Base-by-base conservation (phyloP, 2,113 vertebrate genomes). In the Paraplagusia blochii region DNA sequence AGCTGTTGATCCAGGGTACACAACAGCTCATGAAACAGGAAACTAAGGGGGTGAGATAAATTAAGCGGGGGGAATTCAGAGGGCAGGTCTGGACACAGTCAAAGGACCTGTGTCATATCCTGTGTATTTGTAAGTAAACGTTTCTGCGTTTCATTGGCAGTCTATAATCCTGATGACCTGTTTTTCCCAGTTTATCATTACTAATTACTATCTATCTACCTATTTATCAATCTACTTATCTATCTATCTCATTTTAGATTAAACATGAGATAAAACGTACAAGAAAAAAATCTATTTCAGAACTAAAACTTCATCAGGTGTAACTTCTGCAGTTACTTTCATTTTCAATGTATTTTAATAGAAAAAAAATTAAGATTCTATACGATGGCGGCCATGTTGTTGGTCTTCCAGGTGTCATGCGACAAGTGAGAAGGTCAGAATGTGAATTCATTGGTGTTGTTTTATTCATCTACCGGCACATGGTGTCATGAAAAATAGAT, bases 61-160 rank as follows among this genome's bases (percentile, higher is more conserved):
- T 89, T 87, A 90, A 90, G 86, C 79, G 10, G n/a, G 75, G 82
- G 78, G 84, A 88, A 84, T 88, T 88, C 78, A 81, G 70, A 79
- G 83, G 76, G 78, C 84, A 81, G 79, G 85, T 81, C 81, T 85
- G 79, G 81, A 81, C 85, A 77, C 71, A 82, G 61, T 78, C 69
- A 60, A 72, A 69, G 17, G 60, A 72, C 75, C 77, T 43, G 57
- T 56, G 65, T 71, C 67, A 82, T 69, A 84, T 81, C 77, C 69
- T 74, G 58, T 18, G 45, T 49, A 11, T 72, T 58, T 65, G 67
- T 53, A 36, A 1, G 51, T 55, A 56, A 36, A 15, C 13, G 43
- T 29, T 49, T 53, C 63, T 47, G 51, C 22, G 59, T 47, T 42
- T 22, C 49, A 67, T 40, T 63, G 33, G 53, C 44, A 8, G 10